Evolutionary conservation across 2,113 vertebrate genomes (phyloP), one percentile per base, ranked within the genome.

Genomic region (Spilogale gracilis): DNA sequence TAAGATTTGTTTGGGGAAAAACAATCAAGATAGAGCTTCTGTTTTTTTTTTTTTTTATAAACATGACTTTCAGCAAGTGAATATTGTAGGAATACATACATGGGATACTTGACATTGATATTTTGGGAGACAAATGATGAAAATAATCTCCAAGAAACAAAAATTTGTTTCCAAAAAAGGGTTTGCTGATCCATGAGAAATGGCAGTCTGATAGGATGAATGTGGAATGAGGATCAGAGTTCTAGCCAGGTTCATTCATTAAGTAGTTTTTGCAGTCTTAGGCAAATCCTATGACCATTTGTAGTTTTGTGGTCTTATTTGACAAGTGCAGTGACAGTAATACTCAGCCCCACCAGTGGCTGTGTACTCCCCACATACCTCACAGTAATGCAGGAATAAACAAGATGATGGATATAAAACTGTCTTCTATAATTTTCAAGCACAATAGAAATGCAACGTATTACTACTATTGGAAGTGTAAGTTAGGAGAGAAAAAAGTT

Each of bases 61-160:
- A 92, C 0, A 3, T 30, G 18, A 4, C 48, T 94, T 71, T 91
- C 9, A 11, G 18, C 27, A 56, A 86, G 43, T 79, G 1, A 4
- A 0, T 45, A 17, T 17, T 65, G 3, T 21, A 14, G 27, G 45
- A 61, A 43, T 85, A 78, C 50, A 84, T 2, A 52, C 11, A 73
- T n/a, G 18, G 50, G 48, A 67, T 61, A 82, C 4, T 76, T 61
- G 91, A 92, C 45, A 12, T 50, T 91, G 61, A 67, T 13, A 88
- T 43, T 90, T 0, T 91, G 6, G 91, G 61, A 67, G 32, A 81
- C 76, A 96, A 91, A 82, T 76, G 69, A 90, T 92, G 5, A 86
- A 84, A 94, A 78, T 25, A 54, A 20, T 89, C 48, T 88, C 45
- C 2, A 88, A 80, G 94, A 60, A 87, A 11, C 8, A 74, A 94